Conservation (phyloP, 2,797 vertebrate genomes). For the Enteromius mattozi region DNA sequence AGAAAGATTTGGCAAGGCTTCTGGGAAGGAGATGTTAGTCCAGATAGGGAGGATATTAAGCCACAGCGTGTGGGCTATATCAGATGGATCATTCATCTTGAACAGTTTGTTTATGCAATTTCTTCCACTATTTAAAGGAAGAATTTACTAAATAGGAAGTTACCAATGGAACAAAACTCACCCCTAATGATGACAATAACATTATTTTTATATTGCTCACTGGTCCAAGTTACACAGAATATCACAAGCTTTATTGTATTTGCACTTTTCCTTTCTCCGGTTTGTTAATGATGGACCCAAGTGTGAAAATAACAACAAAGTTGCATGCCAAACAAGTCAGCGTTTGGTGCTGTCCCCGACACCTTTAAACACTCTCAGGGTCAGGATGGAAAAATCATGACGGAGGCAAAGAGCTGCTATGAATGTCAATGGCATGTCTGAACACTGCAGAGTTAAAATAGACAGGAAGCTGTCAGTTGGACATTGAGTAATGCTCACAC, state of each 20-base stretch:
- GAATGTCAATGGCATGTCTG: slow-evolving; percentile 37
- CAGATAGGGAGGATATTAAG: background rate
- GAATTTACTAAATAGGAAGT: background rate
- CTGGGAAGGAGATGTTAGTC: background rate
- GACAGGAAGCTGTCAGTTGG: slow-evolving; percentile 28
- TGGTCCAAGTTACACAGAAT: background rate
- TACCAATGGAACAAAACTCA: background rate
- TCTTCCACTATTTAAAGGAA: background rate
- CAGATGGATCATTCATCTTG: background rate
- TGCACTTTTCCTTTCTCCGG: background rate
- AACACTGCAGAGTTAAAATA: slow-evolving; percentile 28
- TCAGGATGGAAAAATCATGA: slow-evolving; percentile 39
- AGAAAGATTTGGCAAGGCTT: background rate
- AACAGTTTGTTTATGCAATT: background rate
- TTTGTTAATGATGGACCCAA: background rate
- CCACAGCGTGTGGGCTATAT: background rate
- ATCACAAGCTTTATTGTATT: background rate
- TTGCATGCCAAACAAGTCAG: background rate
- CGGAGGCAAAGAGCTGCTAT: background rate
- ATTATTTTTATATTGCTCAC: background rate
- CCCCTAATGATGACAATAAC: background rate
- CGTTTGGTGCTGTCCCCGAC: background rate
- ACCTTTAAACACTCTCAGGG: background rate
- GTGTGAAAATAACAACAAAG: slow-evolving; percentile 40
- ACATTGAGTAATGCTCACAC: slow-evolving; percentile 18